A percentile compares a stretch with the other conserved stretches of the same genome.
These are phyloP conservation scores for Scaptomyza polygonia DNA, from an alignment of 2,888 invertebrate species.

Conservation along the genomic window DNA sequence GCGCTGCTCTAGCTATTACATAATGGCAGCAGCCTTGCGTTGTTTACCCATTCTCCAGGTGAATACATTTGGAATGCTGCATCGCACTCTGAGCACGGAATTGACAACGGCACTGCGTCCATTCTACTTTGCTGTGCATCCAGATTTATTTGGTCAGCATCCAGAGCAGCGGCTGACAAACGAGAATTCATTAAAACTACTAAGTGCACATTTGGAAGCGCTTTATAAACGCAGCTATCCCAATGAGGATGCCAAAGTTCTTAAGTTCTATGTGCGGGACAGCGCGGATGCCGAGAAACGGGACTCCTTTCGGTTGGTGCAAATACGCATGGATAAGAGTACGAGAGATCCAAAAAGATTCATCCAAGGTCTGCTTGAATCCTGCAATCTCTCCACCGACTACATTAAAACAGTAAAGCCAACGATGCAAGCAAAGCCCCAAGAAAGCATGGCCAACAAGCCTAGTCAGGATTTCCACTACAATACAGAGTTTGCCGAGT, in stretches of 20 bases:
- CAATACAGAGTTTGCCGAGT: slow-evolving; percentile 71
- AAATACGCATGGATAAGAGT: slow-evolving; percentile 88
- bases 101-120: slow-evolving; percentile 95
- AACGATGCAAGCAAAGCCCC: slow-evolving; percentile 24
- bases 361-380: slow-evolving; percentile 89
- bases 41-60: slow-evolving; percentile 15
- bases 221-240: slow-evolving; percentile 87
- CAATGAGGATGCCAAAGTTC: slow-evolving; percentile 84
- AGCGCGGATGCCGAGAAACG: slow-evolving; percentile 58
- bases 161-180: slow-evolving; percentile 95
- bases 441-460: slow-evolving; percentile 49
- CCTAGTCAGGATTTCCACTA: slow-evolving; percentile 73
- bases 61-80: slow-evolving; percentile 12
- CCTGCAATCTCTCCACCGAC: slow-evolving; percentile 93
- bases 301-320: slow-evolving; percentile 89
- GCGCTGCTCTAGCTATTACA: slow-evolving; percentile 56
- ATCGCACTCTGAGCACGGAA: slow-evolving; percentile 85
- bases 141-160: slow-evolving; percentile 96
- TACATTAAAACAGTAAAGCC: slow-evolving; percentile 90
- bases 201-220: slow-evolving; percentile 93
- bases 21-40: slow-evolving; percentile 57
- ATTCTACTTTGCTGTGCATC: slow-evolving; percentile 97
- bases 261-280: slow-evolving; percentile 92
- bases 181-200: slow-evolving; percentile 94
- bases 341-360: slow-evolving; percentile 90